phyloP scores from a whole-genome alignment of 2,888 invertebrate genomes.

The Nasonovia ribisnigri region DNA sequence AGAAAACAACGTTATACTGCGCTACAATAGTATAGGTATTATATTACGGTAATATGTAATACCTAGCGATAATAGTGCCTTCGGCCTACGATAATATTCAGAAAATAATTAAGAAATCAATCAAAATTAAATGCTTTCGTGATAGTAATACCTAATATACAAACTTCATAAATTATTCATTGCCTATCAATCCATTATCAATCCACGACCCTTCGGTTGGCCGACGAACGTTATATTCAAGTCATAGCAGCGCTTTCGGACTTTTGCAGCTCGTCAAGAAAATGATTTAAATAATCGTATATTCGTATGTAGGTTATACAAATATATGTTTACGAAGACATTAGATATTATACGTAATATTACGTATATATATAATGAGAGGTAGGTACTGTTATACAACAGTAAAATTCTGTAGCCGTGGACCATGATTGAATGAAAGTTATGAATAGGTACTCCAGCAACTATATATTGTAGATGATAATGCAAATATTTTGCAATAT shows the following conservation, averaged over 20 bases:
- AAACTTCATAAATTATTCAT: not conserved
- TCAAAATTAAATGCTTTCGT: too few species aligned
- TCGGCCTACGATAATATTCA: not conserved
- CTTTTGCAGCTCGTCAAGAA: not conserved
- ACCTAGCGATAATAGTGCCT: not conserved
- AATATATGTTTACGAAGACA: not conserved
- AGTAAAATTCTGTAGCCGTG: not conserved
- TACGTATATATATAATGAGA: not conserved
- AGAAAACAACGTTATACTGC: not conserved
- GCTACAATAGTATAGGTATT: too few species aligned
- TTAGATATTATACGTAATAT: not conserved
- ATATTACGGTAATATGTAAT: not conserved
- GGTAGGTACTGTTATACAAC: not conserved
- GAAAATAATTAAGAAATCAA: not conserved
- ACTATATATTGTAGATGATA: not conserved
- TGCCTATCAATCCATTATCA: not conserved
- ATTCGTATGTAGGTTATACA: not conserved
- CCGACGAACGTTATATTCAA: not conserved
- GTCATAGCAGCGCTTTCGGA: not conserved
- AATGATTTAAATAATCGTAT: not conserved
- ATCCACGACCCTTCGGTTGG: not conserved
- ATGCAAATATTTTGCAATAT: not conserved
- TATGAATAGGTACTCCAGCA: not conserved
- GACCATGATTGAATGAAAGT: not conserved
- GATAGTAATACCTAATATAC: not conserved